phyloP scores from a whole-genome alignment of 2,113 vertebrate genomes.

The Anoura caudifer region DNA sequence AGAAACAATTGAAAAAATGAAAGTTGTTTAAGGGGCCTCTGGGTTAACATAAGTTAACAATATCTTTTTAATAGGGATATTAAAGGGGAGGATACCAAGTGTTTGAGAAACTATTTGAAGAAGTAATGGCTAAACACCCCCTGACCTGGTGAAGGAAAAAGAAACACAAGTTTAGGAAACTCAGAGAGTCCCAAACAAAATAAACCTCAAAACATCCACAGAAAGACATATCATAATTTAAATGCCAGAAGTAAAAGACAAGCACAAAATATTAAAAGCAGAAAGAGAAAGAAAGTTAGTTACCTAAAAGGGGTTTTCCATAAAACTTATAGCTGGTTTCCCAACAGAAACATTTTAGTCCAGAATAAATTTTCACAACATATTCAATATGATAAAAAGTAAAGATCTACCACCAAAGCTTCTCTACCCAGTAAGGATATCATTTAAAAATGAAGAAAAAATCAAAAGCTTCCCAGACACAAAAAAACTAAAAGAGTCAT shows the following conservation, averaged over 20 bases:
- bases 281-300: neutral
- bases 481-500: neutral
- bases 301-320: neutral
- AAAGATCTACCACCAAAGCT: neutral
- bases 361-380: neutral
- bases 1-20: neutral
- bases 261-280: neutral
- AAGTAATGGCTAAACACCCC: neutral
- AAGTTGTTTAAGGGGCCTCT: neutral
- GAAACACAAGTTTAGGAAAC: neutral
- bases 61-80: neutral
- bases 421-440: neutral
- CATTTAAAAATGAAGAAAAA: neutral
- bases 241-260: neutral
- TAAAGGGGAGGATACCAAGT: neutral
- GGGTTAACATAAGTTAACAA: neutral
- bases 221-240: neutral
- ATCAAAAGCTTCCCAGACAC: neutral
- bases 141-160: neutral
- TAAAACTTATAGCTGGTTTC: neutral
- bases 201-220: neutral
- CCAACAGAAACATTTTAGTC: neutral
- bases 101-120: neutral
- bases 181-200: neutral
- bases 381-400: neutral